Conservation (phyloP, 2,888 invertebrate species). For the Cryptosula pallasiana region DNA sequence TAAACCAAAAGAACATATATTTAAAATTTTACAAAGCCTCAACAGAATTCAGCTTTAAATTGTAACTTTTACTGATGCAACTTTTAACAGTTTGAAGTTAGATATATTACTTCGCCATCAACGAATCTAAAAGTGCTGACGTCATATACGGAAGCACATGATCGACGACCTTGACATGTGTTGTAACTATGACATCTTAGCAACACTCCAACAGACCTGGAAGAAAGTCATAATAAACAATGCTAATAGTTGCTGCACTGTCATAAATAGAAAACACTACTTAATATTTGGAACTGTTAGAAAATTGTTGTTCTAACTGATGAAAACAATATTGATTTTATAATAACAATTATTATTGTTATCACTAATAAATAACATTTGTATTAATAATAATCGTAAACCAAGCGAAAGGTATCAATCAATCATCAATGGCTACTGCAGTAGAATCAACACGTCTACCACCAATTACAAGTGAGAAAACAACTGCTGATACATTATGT, state of each 20-base stretch:
- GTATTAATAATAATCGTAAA: too few species aligned
- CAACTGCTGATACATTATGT: neutral
- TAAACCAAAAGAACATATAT: neutral
- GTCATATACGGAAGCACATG: conserved; percentile 22
- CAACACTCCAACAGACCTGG: neutral
- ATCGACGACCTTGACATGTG: neutral
- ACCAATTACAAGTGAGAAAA: conserved; percentile 22
- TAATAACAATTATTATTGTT: too few species aligned
- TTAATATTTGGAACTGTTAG: too few species aligned
- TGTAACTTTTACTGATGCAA: neutral
- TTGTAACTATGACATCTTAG: neutral
- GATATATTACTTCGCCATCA: neutral
- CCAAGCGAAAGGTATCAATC: too few species aligned
- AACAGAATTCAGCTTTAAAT: neutral
- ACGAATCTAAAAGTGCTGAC: neutral
- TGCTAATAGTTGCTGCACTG: too few species aligned
- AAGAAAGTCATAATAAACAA: neutral
- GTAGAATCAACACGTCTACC: conserved; percentile 17
- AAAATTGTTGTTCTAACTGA: too few species aligned
- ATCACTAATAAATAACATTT: too few species aligned
- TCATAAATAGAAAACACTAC: too few species aligned
- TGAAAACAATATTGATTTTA: too few species aligned
- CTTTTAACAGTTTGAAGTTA: neutral
- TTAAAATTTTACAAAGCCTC: neutral
- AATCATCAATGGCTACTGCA: too few species aligned